Conservation (phyloP, 23 tunicate species). For the Ascidia mentula region DNA sequence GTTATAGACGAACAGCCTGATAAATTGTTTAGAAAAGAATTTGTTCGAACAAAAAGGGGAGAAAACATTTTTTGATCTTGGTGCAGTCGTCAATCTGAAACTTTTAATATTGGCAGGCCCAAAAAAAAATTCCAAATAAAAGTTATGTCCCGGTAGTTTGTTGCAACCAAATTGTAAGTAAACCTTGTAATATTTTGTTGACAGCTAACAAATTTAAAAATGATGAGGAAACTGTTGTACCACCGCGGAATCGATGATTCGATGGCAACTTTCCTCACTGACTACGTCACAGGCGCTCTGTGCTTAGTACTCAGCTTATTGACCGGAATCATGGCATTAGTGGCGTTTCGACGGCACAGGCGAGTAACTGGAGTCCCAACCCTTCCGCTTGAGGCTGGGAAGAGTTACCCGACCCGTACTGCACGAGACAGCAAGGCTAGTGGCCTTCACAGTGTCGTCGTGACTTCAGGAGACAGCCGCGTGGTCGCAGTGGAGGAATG, state of each 20-base stretch:
- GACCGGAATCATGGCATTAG: not conserved
- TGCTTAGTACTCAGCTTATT: not conserved
- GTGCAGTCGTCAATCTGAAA: too few relatives aligned
- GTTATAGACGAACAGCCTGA: too few relatives aligned
- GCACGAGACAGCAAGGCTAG: not conserved
- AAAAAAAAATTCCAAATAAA: too few relatives aligned
- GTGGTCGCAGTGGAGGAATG: not conserved
- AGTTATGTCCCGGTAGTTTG: not conserved
- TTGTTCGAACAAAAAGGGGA: too few relatives aligned
- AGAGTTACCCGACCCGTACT: not conserved
- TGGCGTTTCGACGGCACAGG: not conserved
- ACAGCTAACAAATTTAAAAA: not conserved
- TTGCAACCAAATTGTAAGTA: not conserved
- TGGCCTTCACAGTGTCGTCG: not conserved
- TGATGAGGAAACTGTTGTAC: slow-evolving; percentile 33
- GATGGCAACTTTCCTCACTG: slow-evolving; percentile 30
- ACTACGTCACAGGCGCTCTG: slow-evolving; percentile 27
- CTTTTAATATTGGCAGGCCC: not conserved
- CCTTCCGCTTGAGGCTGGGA: not conserved
- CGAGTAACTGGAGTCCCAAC: not conserved
- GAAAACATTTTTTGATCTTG: not conserved
- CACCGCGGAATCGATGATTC: slow-evolving; percentile 36
- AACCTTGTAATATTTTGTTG: not conserved
- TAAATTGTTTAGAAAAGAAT: too few relatives aligned
- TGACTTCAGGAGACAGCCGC: not conserved